phyloP scores from a whole-genome alignment of 92 coral and sea anemone genomes.

The Zoanthus gigantus region DNA sequence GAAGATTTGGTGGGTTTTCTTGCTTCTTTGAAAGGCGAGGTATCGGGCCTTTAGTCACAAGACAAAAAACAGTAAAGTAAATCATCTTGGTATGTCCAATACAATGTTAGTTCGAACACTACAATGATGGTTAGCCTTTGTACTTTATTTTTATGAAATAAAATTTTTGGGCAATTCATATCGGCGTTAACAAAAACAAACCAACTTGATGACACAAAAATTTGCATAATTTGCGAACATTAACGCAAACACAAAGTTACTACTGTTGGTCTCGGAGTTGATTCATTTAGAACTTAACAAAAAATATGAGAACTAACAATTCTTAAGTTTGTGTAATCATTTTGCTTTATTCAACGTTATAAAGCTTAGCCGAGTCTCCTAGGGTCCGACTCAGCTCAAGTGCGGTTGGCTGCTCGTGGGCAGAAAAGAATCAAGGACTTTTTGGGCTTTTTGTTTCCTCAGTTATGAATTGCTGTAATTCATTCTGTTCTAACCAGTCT shows the following conservation, averaged over 20 bases:
- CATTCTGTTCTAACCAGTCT: background rate
- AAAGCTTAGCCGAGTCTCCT: no score
- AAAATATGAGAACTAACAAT: background rate
- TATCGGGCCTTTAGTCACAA: slow-evolving; percentile 15
- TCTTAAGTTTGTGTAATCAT: background rate
- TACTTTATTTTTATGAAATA: no score
- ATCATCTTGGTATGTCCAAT: slow-evolving; percentile 36
- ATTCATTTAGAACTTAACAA: background rate
- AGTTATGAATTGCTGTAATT: no score
- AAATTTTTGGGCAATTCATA: slow-evolving; percentile 16
- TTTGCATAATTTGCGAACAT: no score
- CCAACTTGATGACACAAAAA: background rate
- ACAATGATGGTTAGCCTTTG: no score
- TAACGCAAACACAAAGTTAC: background rate
- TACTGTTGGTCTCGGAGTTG: background rate
- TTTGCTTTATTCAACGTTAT: background rate
- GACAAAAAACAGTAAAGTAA: slow-evolving; percentile 33
- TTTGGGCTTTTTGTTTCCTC: no score
- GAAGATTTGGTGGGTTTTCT: background rate
- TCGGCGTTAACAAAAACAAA: background rate
- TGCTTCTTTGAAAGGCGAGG: background rate
- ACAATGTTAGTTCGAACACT: slow-evolving; percentile 2
- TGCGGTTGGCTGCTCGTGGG: no score
- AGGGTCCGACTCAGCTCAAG: no score
- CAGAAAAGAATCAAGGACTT: no score